A percentile compares a stretch with the other conserved stretches of the same genome.
These are phyloP conservation scores for Eospalax fontanierii DNA, from an alignment of 2,797 vertebrate genomes.

Conservation along the genomic window DNA sequence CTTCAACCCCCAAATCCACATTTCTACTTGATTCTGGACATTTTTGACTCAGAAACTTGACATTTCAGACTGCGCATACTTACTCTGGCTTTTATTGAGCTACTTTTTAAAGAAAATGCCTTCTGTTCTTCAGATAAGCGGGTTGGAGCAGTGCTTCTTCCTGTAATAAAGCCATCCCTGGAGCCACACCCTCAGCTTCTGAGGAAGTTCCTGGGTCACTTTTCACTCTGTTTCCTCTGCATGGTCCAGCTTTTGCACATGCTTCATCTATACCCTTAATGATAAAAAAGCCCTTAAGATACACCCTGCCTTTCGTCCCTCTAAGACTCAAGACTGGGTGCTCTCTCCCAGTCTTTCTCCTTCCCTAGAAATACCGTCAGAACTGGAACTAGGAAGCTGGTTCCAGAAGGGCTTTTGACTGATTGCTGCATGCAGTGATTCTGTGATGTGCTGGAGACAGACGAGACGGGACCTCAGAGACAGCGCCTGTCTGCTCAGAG, in stretches of 20 bases:
- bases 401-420: slow-evolving; percentile 72
- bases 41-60: background rate
- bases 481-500: slow-evolving; percentile 63
- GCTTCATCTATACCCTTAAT: background rate
- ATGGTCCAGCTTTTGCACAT: background rate
- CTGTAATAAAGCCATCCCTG: no score
- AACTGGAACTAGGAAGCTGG: slow-evolving; percentile 24
- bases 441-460: slow-evolving; percentile 82
- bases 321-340: slow-evolving; percentile 63
- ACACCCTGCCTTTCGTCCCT: background rate
- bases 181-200: background rate
- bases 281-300: background rate
- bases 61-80: background rate
- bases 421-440: slow-evolving; percentile 33
- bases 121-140: background rate
- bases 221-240: background rate
- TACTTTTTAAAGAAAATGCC: background rate
- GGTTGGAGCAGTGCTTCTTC: background rate
- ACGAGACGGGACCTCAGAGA: slow-evolving; percentile 75
- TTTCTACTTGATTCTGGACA: slow-evolving; percentile 24
- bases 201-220: background rate
- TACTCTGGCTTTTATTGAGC: background rate
- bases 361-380: slow-evolving; percentile 38
- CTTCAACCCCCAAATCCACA: background rate
- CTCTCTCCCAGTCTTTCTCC: background rate